These are phyloP conservation scores for Brachionichthys hirsutus DNA, from an alignment of 2,113 vertebrate species.

Conservation along the genomic window DNA sequence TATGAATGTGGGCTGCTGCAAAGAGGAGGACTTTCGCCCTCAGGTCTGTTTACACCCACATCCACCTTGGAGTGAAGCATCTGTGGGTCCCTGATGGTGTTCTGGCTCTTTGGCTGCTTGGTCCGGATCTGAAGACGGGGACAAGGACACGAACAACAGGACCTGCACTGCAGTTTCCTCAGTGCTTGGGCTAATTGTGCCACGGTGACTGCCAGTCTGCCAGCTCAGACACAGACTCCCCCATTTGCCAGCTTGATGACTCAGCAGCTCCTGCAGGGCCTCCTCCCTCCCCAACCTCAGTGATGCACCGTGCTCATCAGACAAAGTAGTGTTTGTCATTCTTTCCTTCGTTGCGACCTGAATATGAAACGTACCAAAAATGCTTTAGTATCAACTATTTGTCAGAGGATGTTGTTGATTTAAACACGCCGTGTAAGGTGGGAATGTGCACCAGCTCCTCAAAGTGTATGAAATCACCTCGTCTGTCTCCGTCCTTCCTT, in stretches of 20 bases:
- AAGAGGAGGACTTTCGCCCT: slow-evolving; percentile 53
- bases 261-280: slow-evolving; percentile 75
- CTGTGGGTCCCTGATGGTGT: slow-evolving; percentile 68
- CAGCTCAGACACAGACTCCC: slow-evolving; percentile 74
- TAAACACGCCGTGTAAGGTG: slow-evolving; percentile 3
- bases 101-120: slow-evolving; percentile 59
- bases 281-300: slow-evolving; percentile 58
- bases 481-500: not conserved
- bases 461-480: slow-evolving; percentile 10
- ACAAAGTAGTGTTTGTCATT: slow-evolving; percentile 65
- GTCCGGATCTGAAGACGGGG: slow-evolving; percentile 37
- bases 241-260: slow-evolving; percentile 70
- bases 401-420: slow-evolving; percentile 17
- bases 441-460: not conserved
- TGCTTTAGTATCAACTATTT: slow-evolving; percentile 11
- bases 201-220: slow-evolving; percentile 73
- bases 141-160: slow-evolving; percentile 49
- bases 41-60: slow-evolving; percentile 67
- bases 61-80: slow-evolving; percentile 68
- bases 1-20: slow-evolving; percentile 58
- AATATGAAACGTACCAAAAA: slow-evolving; percentile 54
- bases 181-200: slow-evolving; percentile 66
- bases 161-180: slow-evolving; percentile 62
- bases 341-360: slow-evolving; percentile 57
- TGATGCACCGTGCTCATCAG: slow-evolving; percentile 60